These are phyloP conservation scores for Thunnus thynnus DNA, from an alignment of 2,113 vertebrate species.

Conservation along the genomic window DNA sequence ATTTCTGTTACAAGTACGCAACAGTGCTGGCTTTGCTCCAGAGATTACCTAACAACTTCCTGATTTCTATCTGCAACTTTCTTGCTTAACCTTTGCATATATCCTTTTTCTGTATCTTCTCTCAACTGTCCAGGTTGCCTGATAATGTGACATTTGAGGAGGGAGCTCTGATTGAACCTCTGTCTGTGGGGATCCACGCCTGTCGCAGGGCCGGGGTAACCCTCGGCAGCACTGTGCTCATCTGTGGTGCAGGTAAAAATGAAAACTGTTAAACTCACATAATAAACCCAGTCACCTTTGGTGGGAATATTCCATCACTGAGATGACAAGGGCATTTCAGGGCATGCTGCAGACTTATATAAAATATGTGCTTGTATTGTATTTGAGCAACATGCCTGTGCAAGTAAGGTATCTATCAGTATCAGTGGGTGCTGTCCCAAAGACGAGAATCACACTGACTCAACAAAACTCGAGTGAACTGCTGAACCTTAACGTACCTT, in stretches of 20 bases:
- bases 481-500: conserved; percentile 2
- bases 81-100: conserved; percentile 31
- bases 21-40: background rate
- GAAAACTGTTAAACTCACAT: background rate
- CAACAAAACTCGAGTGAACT: conserved; percentile 10
- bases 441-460: conserved; percentile 29
- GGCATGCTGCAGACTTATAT: background rate
- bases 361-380: background rate
- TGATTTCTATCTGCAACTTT: background rate
- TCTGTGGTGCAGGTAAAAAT: conserved; percentile 93
- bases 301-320: background rate
- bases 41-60: conserved; percentile 14
- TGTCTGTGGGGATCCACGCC: conserved; percentile 96
- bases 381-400: background rate
- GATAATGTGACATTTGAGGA: conserved; percentile 96
- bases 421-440: background rate
- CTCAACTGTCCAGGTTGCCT: conserved; percentile 87
- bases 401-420: conserved; percentile 5
- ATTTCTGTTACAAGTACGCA: conserved; percentile 95
- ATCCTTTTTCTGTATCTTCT: conserved; percentile 1
- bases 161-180: conserved; percentile 95
- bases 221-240: conserved; percentile 91
- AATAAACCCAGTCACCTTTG: background rate
- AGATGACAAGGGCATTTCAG: background rate
- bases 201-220: conserved; percentile 91